Evolutionary conservation across 1,140 invertebrate genomes (phyloP).

Genomic region (Musca vetustissima): DNA sequence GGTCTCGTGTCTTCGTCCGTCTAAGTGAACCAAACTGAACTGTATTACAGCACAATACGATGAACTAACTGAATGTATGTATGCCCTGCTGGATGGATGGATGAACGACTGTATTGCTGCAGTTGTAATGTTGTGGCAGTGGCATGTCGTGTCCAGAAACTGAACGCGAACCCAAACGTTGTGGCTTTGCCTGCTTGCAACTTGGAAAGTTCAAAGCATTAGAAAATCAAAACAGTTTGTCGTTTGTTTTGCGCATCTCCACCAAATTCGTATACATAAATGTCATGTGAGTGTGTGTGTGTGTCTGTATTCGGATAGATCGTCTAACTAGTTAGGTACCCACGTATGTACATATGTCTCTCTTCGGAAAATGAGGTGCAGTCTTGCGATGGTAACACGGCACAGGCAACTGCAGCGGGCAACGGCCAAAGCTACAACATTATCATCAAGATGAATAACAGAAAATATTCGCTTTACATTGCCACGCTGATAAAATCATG

Average conservation of each 20-base stretch:
- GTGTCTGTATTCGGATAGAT: no score
- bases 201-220: slow-evolving; percentile 9
- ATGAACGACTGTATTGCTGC: slow-evolving; percentile 9
- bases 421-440: no score
- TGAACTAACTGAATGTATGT: neutral
- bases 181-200: neutral
- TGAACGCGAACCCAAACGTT: slow-evolving; percentile 8
- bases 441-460: no score
- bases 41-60: neutral
- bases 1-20: slow-evolving; percentile 21
- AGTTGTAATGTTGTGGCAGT: slow-evolving; percentile 5
- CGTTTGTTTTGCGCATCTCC: slow-evolving; percentile 1
- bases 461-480: no score
- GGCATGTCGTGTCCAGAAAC: slow-evolving; percentile 18
- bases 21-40: slow-evolving; percentile 5
- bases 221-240: slow-evolving; percentile 5
- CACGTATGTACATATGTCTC: neutral
- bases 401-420: no score
- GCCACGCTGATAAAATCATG: no score
- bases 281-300: no score
- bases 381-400: neutral
- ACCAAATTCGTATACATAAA: neutral
- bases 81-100: neutral
- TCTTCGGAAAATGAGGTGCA: slow-evolving; percentile 17
- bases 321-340: no score